A percentile compares a stretch with the other conserved stretches of the same genome.
These are phyloP conservation scores for Apaloderma vittatum DNA, from an alignment of 2,113 vertebrate species.

Conservation along the genomic window DNA sequence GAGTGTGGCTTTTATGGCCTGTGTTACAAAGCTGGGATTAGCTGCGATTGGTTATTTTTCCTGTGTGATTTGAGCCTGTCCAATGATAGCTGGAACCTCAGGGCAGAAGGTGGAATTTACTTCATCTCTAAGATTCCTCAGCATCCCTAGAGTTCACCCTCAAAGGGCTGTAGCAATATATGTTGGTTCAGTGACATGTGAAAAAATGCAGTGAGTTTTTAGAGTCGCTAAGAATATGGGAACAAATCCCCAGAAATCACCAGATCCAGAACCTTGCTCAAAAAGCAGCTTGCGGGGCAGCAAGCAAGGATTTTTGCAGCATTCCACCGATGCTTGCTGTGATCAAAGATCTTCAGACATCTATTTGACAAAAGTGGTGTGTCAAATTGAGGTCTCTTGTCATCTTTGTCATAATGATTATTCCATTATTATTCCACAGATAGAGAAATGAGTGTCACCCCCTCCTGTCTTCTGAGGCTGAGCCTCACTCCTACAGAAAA, in stretches of 20 bases:
- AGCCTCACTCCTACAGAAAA: background rate
- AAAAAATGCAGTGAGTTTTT: background rate
- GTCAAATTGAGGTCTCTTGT: background rate
- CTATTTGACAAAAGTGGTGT: background rate
- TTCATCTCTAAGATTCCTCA: background rate
- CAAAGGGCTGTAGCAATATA: background rate
- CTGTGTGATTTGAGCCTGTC: background rate
- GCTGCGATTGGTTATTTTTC: background rate
- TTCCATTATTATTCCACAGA: background rate
- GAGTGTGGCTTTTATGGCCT: background rate
- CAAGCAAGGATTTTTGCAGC: background rate
- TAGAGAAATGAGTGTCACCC: background rate
- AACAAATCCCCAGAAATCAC: background rate
- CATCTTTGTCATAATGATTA: background rate
- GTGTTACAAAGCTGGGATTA: background rate
- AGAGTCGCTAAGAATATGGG: background rate
- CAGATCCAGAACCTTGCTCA: background rate
- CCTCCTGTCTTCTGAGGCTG: background rate
- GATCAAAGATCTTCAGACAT: background rate
- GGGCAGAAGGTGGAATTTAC: background rate
- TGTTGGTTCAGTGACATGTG: background rate
- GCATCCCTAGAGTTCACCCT: background rate
- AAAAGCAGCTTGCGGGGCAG: background rate
- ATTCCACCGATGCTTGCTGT: background rate
- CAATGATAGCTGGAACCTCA: background rate